Evolutionary conservation across 2,888 invertebrate species (phyloP).

Genomic region (Acronicta aceris): DNA sequence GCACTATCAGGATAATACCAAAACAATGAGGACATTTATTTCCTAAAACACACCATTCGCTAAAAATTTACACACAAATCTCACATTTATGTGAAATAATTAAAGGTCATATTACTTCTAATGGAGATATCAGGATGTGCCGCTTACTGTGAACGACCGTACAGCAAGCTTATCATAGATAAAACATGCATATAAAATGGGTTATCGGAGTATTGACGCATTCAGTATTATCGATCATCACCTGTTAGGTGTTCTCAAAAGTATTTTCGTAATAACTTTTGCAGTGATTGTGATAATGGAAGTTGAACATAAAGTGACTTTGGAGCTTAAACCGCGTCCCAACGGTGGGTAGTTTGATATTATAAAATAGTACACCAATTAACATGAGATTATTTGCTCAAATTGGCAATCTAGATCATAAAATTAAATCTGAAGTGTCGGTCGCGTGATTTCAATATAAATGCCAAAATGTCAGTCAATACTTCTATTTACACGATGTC

Average conservation of each 20-base stretch:
- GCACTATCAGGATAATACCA: constrained; percentile 21
- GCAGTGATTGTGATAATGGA: constrained; percentile 60
- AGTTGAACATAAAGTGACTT: constrained; percentile 52
- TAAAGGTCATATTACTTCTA: constrained; percentile 11
- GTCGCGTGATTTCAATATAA: too few relatives aligned
- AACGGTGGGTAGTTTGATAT: constrained; percentile 30
- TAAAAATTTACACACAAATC: constrained; percentile 5
- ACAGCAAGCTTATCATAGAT: constrained; percentile 73
- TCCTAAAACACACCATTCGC: constrained; percentile 1
- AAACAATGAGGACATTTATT: constrained; percentile 12
- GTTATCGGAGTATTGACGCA: constrained; percentile 83
- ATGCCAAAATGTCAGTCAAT: too few relatives aligned
- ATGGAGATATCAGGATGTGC: constrained; percentile 15
- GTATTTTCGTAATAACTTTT: constrained; percentile 9
- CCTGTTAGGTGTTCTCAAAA: constrained; percentile 17
- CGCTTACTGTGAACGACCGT: constrained; percentile 14
- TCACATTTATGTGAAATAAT: neutral
- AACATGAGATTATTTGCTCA: neutral
- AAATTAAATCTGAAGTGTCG: too few relatives aligned
- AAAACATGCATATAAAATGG: constrained; percentile 62
- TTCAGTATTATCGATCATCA: constrained; percentile 68
- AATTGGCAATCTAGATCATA: neutral
- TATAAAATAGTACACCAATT: neutral
- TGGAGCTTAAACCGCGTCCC: constrained; percentile 73
- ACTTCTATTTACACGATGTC: too few relatives aligned